Evolutionary conservation across 2,888 invertebrate genomes (phyloP).

Genomic region (Bellardia pandia): DNA sequence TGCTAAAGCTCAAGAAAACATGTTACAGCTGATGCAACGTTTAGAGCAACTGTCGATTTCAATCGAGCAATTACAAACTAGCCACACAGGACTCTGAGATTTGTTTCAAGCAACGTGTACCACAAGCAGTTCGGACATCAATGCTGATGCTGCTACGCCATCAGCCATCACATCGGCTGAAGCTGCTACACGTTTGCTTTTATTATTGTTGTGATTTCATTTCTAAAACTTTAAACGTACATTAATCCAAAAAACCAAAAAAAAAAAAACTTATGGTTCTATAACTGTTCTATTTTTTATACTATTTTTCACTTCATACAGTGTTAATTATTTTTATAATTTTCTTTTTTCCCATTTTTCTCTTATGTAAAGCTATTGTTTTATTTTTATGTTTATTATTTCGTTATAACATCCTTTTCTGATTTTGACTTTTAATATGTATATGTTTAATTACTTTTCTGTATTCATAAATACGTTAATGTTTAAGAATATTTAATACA

Average conservation of each 20-base stretch:
- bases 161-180: constrained; percentile 42
- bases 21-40: constrained; percentile 90
- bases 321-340: constrained; percentile 7
- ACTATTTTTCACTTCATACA: constrained; percentile 37
- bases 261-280: constrained; percentile 67
- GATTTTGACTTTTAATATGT: constrained; percentile 35
- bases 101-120: constrained; percentile 74
- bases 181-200: constrained; percentile 70
- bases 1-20: constrained; percentile 90
- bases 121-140: constrained; percentile 57
- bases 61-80: constrained; percentile 91
- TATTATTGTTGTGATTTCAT: constrained; percentile 72
- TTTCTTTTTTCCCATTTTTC: constrained; percentile 5
- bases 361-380: constrained; percentile 8
- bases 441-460: constrained; percentile 43
- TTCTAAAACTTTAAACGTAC: constrained; percentile 63
- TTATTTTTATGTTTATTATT: constrained; percentile 19
- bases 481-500: constrained; percentile 58
- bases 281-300: constrained; percentile 42
- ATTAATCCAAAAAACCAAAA: constrained; percentile 30
- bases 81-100: constrained; percentile 83
- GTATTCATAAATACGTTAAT: constrained; percentile 59
- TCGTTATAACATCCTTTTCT: neutral
- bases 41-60: constrained; percentile 93
- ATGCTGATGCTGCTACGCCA: constrained; percentile 14